Base-by-base conservation (phyloP, 2,797 vertebrate genomes). In the Podarcis lilfordi region DNA sequence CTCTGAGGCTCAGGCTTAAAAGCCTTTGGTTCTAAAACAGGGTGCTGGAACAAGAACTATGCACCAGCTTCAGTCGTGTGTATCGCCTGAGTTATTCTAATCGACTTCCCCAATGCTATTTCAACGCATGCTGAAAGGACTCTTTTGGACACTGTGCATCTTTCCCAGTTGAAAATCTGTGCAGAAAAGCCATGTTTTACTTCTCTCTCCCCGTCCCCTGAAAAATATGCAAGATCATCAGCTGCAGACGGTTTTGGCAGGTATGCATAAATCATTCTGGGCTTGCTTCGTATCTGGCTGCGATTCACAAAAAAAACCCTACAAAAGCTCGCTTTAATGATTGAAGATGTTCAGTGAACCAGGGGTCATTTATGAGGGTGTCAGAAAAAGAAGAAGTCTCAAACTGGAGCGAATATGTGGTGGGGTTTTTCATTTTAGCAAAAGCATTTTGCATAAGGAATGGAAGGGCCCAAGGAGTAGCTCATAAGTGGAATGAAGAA, bases 321-420 rank as follows among this genome's bases (percentile, higher is more conserved):
- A 7, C 3, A 72, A 23, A 71, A 45, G 4, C 50, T 92, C 29
- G 79, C 77, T 32, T 85, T 66, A 88, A 76, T 68, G 71, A 35
- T 45, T 85, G 76, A 76, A 85, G 6, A 27, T 86, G 88, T 86
- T 79, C 13, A 37, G 23, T 80, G 82, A 91, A 86, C 87, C 8
- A 5, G 35, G 76, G 40, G 64, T 1, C 85, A 82, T 72, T 82
- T 64, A 81, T 17, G 40, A 50, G 8, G 13, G 5, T 32, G 76
- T 89, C 80, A 25, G 15, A 85, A 69, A 84, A 25, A 23, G 74
- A 87, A 89, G 35, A 8, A 2, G n/a, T 21, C 23, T 35, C 77
- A n/a, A 61, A 69, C 43, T 71, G 55, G 37, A 79, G 43, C 11
- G n/a, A 75, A 7, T 40, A 50, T 25, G 23, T 32, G 35, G 37